A percentile compares a stretch with the other conserved stretches of the same genome.
These are phyloP conservation scores for Caprella mutica DNA, from an alignment of 2,888 invertebrate species.

Conservation along the genomic window DNA sequence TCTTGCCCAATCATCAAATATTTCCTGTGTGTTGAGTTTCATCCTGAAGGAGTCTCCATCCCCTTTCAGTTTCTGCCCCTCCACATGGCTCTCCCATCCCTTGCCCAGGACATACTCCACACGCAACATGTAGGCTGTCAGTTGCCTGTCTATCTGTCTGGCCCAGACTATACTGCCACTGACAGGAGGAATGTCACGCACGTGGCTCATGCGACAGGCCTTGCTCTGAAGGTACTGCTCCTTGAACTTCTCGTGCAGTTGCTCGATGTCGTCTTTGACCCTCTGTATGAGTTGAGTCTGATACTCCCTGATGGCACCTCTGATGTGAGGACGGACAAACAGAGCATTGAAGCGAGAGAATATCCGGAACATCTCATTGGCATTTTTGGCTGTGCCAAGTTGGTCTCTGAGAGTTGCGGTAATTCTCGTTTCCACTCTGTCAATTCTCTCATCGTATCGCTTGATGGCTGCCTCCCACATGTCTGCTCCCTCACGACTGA, in stretches of 20 bases:
- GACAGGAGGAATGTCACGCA: constrained; percentile 89
- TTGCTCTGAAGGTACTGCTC: constrained; percentile 93
- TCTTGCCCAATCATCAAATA: constrained; percentile 96
- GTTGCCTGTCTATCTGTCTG: constrained; percentile 92
- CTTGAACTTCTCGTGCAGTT: constrained; percentile 95
- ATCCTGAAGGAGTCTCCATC: constrained; percentile 95
- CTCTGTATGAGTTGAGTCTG: constrained; percentile 97
- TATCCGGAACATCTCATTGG: constrained; percentile 96
- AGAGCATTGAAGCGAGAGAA: constrained; percentile 93
- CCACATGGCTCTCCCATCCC: constrained; percentile 98
- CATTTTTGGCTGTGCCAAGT: constrained; percentile 95
- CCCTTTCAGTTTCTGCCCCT: constrained; percentile 92
- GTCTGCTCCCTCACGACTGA: constrained; percentile 89
- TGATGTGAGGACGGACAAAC: constrained; percentile 95
- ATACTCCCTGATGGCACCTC: constrained; percentile 97
- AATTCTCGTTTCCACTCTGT: constrained; percentile 89
- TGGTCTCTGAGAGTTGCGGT: constrained; percentile 95
- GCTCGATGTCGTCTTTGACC: constrained; percentile 97
- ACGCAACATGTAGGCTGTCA: constrained; percentile 86
- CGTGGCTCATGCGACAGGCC: constrained; percentile 77
- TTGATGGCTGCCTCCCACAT: constrained; percentile 96
- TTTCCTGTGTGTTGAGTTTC: constrained; percentile 90
- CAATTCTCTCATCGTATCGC: constrained; percentile 94
- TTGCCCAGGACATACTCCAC: constrained; percentile 97
- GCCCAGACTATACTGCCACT: constrained; percentile 99